Percentiles rank a stretch among this genome's conserved stretches.
Evolutionary conservation across 2,888 invertebrate species (phyloP).

Genomic region (Drosophila peninsularis): DNA sequence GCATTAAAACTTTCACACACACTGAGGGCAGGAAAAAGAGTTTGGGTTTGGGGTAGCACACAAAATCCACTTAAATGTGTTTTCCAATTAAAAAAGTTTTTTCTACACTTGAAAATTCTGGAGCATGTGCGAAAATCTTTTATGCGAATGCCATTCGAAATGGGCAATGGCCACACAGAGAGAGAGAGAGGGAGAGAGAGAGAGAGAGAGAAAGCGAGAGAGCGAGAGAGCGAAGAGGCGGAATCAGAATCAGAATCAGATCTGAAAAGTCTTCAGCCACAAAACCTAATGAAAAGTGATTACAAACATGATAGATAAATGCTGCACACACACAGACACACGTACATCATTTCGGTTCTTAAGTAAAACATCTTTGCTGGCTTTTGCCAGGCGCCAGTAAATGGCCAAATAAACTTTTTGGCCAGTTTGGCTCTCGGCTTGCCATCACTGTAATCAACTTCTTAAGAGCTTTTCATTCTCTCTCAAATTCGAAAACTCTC

Average conservation of each 20-base stretch:
- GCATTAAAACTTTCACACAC: conserved; percentile 69
- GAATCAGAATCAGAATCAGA: conserved; percentile 19
- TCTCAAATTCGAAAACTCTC: conserved; percentile 1
- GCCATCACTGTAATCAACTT: conserved; percentile 77
- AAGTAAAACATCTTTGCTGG: conserved; percentile 72
- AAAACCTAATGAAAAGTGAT: conserved; percentile 81
- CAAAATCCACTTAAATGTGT: conserved; percentile 80
- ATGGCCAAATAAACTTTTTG: conserved; percentile 80
- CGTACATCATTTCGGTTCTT: conserved; percentile 43
- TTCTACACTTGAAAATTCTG: conserved; percentile 77
- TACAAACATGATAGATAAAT: conserved; percentile 81
- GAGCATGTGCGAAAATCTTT: conserved; percentile 81
- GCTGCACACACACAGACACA: conserved; percentile 34
- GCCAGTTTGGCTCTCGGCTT: conserved; percentile 53
- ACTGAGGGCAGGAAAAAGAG: conserved; percentile 5
- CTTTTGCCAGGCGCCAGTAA: conserved; percentile 64
- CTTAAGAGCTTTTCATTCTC: conserved; percentile 72
- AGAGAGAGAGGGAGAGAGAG: neutral
- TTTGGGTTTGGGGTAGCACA: conserved; percentile 33
- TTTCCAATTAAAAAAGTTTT: conserved; percentile 80
- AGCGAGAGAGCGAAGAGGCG: neutral
- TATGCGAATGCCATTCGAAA: conserved; percentile 77
- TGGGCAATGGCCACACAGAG: conserved; percentile 47
- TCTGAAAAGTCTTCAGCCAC: conserved; percentile 48
- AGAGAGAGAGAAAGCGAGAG: neutral